Percentiles rank a stretch among this genome's conserved stretches.
phyloP scores from a whole-genome alignment of 2,888 invertebrate genomes.

The Acronicta leporina region DNA sequence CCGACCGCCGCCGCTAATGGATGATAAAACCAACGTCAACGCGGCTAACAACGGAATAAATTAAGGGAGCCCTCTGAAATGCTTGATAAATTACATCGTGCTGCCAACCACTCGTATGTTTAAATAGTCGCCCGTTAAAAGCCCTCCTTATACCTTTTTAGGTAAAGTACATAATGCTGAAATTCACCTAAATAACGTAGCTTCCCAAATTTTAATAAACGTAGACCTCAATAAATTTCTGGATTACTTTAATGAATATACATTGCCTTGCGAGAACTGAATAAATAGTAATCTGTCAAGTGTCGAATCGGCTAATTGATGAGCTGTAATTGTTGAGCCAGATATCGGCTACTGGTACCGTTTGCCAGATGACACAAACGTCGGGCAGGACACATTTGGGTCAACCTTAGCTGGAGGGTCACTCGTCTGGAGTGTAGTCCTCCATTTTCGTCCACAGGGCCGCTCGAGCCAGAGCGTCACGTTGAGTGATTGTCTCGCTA shows the following conservation, averaged over 20 bases:
- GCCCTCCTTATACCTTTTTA: constrained; percentile 45
- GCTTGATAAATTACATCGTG: constrained; percentile 73
- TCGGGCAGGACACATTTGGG: constrained; percentile 64
- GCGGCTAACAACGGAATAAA: constrained; percentile 74
- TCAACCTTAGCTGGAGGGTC: constrained; percentile 68
- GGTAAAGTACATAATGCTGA: constrained; percentile 42
- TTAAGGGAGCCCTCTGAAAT: constrained; percentile 74
- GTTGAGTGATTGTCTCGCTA: constrained; percentile 83
- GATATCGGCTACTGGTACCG: constrained; percentile 31
- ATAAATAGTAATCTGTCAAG: constrained; percentile 35
- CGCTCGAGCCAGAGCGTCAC: constrained; percentile 70
- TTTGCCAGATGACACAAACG: constrained; percentile 46
- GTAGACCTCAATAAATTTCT: constrained; percentile 4
- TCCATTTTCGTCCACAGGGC: constrained; percentile 75
- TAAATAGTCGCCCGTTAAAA: constrained; percentile 62
- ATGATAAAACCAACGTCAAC: constrained; percentile 77
- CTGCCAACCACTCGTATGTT: constrained; percentile 66
- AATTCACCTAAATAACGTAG: constrained; percentile 19
- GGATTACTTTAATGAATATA: constrained; percentile 22
- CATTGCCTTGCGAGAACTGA: constrained; percentile 13
- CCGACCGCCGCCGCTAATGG: constrained; percentile 69
- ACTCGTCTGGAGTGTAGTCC: constrained; percentile 75
- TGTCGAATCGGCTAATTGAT: constrained; percentile 39
- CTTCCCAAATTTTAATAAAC: constrained; percentile 36
- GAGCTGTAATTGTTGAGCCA: constrained; percentile 39